phyloP scores from a whole-genome alignment of 2,797 vertebrate species.

The Bovichtus diacanthus region DNA sequence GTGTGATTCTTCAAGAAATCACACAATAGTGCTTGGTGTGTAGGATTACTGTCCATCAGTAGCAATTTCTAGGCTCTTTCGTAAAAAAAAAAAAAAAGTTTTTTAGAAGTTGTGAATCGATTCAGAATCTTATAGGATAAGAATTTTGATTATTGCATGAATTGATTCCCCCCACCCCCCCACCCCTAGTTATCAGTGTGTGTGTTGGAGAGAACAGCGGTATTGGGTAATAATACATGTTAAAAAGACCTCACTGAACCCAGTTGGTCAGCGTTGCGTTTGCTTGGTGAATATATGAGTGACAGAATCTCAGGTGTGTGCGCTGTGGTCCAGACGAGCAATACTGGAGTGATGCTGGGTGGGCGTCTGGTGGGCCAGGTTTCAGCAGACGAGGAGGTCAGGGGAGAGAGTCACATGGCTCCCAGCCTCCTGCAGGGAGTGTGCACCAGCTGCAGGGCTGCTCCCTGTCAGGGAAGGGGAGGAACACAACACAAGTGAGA shows the following conservation, averaged over 20 bases:
- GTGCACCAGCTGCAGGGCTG: slow-evolving; percentile 77
- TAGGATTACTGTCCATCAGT: no score
- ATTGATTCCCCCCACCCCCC: no score
- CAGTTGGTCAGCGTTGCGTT: neutral
- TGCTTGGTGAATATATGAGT: neutral
- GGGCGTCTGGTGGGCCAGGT: slow-evolving; percentile 44
- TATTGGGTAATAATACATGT: neutral
- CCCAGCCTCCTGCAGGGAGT: slow-evolving; percentile 73
- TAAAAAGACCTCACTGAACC: neutral
- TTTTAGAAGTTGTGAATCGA: no score
- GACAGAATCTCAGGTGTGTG: slow-evolving; percentile 2
- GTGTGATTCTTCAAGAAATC: no score
- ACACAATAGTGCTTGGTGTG: no score
- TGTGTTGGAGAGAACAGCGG: neutral
- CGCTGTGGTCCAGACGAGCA: neutral
- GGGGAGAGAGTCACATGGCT: slow-evolving; percentile 64
- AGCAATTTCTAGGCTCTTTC: no score
- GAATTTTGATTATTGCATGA: no score
- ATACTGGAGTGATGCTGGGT: slow-evolving; percentile 8
- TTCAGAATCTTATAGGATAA: no score
- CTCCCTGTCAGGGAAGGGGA: slow-evolving; percentile 59
- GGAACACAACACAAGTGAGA: slow-evolving; percentile 40
- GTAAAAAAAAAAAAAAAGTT: no score
- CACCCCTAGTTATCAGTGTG: neutral
- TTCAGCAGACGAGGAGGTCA: slow-evolving; percentile 53